These are phyloP conservation scores for Oceanites oceanicus DNA, from an alignment of 2,113 vertebrate genomes.

Conservation along the genomic window DNA sequence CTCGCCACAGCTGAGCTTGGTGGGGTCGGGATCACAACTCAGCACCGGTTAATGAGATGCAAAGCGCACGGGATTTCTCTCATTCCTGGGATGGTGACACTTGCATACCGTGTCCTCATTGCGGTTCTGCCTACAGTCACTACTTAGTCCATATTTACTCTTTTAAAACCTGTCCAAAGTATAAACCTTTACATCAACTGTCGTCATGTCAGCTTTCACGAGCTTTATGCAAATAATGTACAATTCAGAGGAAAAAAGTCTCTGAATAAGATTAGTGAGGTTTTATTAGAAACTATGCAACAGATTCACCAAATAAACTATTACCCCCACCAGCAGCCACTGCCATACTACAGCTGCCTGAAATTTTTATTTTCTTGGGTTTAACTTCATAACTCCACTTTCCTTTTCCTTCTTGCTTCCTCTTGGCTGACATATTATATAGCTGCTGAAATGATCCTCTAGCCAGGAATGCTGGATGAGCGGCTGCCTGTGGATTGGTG, in stretches of 20 bases:
- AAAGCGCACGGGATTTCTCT: neutral
- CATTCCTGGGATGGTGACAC: neutral
- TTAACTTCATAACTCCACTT: slow-evolving; percentile 39
- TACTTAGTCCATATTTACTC: neutral
- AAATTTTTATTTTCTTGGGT: slow-evolving; percentile 56
- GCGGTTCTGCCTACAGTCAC: neutral
- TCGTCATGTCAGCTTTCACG: neutral
- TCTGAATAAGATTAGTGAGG: neutral
- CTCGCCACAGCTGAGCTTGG: accelerated
- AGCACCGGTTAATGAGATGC: neutral
- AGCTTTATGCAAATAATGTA: neutral
- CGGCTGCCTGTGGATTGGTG: slow-evolving; percentile 47
- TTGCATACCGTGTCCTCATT: neutral
- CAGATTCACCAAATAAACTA: neutral
- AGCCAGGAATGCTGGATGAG: slow-evolving; percentile 65
- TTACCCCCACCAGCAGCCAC: neutral
- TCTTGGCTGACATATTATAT: slow-evolving; percentile 53
- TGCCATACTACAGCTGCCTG: slow-evolving; percentile 7
- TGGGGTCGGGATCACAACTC: accelerated
- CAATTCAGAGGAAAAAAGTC: neutral
- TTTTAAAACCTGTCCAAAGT: neutral
- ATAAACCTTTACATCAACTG: neutral
- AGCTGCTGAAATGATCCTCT: slow-evolving; percentile 57
- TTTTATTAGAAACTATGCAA: neutral
- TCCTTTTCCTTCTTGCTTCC: slow-evolving; percentile 58